Base-by-base conservation (phyloP, 2,888 invertebrate genomes). In the Eristalis arbustorum region DNA sequence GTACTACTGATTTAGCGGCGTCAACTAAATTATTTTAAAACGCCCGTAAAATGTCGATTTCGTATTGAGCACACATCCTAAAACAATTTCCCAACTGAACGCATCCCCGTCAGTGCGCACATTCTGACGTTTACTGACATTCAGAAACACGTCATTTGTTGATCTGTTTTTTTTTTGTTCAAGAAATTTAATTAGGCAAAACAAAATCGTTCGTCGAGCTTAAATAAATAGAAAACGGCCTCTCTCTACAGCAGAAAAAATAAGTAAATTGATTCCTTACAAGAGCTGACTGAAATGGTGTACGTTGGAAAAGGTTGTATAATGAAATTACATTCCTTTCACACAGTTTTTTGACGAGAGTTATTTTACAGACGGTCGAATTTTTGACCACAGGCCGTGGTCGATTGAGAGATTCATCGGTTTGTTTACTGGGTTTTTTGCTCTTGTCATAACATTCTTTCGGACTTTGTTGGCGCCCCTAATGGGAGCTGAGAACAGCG, bases 401-500 rank as follows among this genome's bases (percentile, higher is more conserved):
- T 59, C 80, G 0, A 28, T 84, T 10, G 76, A 80, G 5, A 67
- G 84, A 64, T 80, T 84, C n/a, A 2, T 80, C 10, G 84, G 84
- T 22, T 23, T 84, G 23, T 84, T 84, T n/a, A 84, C 84, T 1
- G 80, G 80, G 2, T 76, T 80, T 14, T 76, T 84, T 37, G 64
- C 71, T 10, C 23, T 84, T 6, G 57, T 84, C 31, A 13, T 80
- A 23, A 84, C 68, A 18, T 84, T 84, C 28, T 84, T 84, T 18
- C 56, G 84, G 18, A 84, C 84, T 8, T 68, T 84, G 2, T 34
- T 84, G 2, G 76, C 67, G 10, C 84, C 84, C 0, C 34, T 84
- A 11, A 49, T 84, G 59, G 80, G 72, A 23, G 22, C 80, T 3
- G 76, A 76, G 49, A 80, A 68, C n/a, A 72, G 13, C 23, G 37